These are phyloP conservation scores for Atethmia centrago DNA, from an alignment of 2,888 invertebrate species.

Conservation along the genomic window DNA sequence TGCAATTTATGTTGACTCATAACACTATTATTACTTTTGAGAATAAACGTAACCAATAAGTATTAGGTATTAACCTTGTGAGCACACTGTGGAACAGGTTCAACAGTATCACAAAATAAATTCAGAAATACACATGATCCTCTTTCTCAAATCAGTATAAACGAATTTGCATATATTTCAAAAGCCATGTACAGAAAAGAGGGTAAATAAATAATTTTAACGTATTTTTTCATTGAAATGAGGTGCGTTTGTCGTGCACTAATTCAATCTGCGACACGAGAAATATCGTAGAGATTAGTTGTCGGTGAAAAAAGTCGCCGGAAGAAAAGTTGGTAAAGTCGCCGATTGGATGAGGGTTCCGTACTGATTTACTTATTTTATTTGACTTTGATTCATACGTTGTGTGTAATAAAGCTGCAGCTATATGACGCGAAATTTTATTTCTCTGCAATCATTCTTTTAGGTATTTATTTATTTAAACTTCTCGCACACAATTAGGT, in stretches of 20 bases:
- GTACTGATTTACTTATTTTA: constrained; percentile 17
- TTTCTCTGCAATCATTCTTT: too few species aligned
- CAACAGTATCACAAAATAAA: neutral
- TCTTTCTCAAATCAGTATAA: constrained; percentile 10
- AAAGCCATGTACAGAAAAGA: constrained; percentile 35
- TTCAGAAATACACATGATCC: neutral
- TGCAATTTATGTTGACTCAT: too few species aligned
- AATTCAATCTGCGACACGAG: constrained; percentile 84
- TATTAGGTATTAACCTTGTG: too few species aligned
- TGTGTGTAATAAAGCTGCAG: neutral
- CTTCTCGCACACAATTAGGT: too few species aligned
- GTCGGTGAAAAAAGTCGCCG: constrained; percentile 74
- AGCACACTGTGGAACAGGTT: too few species aligned
- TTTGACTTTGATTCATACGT: neutral
- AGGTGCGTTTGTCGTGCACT: constrained; percentile 83
- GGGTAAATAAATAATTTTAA: constrained; percentile 59
- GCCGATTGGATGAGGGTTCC: constrained; percentile 47
- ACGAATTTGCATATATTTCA: constrained; percentile 9
- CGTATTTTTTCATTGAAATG: constrained; percentile 70
- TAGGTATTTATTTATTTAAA: too few species aligned
- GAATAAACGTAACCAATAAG: too few species aligned
- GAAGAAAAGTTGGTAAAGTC: constrained; percentile 63
- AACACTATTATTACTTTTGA: too few species aligned
- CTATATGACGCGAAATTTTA: too few species aligned
- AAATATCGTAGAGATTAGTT: constrained; percentile 85